phyloP scores from a whole-genome alignment of 2,113 vertebrate species.

The Helogale parvula region DNA sequence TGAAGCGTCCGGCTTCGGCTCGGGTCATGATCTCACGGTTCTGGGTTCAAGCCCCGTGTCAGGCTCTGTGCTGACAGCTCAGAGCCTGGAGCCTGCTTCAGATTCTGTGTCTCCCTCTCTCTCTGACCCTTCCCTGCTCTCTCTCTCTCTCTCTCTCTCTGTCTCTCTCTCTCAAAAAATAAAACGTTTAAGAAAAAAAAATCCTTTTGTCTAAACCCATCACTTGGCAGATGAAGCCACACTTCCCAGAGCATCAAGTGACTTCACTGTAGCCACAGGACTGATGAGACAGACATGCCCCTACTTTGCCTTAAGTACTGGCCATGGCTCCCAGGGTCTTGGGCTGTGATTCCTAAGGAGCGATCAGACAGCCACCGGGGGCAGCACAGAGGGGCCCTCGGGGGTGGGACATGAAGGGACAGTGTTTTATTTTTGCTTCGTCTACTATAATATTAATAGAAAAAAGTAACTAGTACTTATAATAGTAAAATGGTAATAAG shows the following conservation, averaged over 20 bases:
- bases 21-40: too few relatives aligned
- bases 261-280: not conserved
- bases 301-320: not conserved
- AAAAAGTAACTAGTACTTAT: not conserved
- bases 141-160: too few relatives aligned
- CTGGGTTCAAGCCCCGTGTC: too few relatives aligned
- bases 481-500: not conserved
- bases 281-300: not conserved
- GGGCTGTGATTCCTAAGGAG: not conserved
- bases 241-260: not conserved
- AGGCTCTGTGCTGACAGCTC: too few relatives aligned
- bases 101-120: too few relatives aligned
- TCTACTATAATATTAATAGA: not conserved
- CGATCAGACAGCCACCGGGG: not conserved
- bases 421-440: not conserved
- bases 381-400: not conserved
- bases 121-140: too few relatives aligned
- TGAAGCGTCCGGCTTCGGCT: too few relatives aligned
- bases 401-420: not conserved
- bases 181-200: too few relatives aligned
- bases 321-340: not conserved
- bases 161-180: too few relatives aligned
- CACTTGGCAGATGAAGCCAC: not conserved
- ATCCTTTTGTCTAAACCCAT: too few relatives aligned
- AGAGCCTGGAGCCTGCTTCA: too few relatives aligned